phyloP scores from a whole-genome alignment of 2,888 invertebrate species.

The Orchesellides sinensis region DNA sequence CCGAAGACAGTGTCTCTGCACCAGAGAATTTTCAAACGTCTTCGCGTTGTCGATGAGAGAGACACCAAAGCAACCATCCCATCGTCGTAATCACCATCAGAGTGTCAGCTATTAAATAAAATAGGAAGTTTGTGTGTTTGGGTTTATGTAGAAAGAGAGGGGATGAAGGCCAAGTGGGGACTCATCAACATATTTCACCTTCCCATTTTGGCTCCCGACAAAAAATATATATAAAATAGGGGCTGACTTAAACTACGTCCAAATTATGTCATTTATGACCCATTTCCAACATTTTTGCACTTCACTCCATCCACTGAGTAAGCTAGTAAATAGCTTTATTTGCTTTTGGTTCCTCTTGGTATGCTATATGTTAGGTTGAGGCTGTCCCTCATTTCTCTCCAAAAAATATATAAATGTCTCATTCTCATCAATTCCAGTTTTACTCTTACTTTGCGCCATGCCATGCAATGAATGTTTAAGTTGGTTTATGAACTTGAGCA shows the following conservation, averaged over 20 bases:
- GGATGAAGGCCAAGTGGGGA: conserved; percentile 53
- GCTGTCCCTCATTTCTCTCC: conserved; percentile 47
- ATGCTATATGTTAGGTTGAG: not conserved
- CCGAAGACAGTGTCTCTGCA: too few relatives aligned
- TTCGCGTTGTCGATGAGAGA: not conserved
- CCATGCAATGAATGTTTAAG: not conserved
- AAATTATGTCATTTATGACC: conserved; percentile 64
- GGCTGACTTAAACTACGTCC: conserved; percentile 30
- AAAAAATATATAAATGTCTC: too few relatives aligned
- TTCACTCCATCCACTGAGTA: conserved; percentile 16
- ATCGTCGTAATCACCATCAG: too few relatives aligned
- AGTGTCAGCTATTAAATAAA: too few relatives aligned
- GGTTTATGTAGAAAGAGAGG: conserved; percentile 32
- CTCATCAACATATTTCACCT: conserved; percentile 60
- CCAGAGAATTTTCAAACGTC: too few relatives aligned
- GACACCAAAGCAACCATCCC: too few relatives aligned
- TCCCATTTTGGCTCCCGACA: conserved; percentile 5
- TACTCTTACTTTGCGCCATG: not conserved
- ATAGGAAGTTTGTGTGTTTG: too few relatives aligned
- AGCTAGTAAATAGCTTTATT: not conserved
- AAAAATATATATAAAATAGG: not conserved
- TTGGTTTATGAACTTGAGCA: not conserved
- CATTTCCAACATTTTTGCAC: conserved; percentile 59
- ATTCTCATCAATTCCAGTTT: conserved; percentile 52
- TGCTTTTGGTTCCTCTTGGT: not conserved